Base-by-base conservation (phyloP, 2,113 vertebrate genomes). In the Vidua macroura region DNA sequence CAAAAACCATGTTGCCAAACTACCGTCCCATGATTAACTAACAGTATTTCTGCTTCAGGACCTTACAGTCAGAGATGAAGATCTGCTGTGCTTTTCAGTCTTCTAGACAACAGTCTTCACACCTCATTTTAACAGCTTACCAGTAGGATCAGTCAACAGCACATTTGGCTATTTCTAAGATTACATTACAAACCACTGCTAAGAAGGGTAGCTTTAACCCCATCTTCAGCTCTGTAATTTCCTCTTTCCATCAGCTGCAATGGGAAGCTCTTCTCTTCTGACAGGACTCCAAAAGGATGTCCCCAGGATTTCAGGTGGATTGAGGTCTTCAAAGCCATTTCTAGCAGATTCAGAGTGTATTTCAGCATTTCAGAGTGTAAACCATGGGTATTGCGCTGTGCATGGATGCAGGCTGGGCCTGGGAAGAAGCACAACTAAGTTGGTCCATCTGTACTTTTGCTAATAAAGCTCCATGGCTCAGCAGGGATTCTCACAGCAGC, bases 301-400 rank as follows among this genome's bases (percentile, higher is more conserved):
- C 15, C 44, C 30, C 51, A 52, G 53, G 31, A n/a, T 31, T 90
- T 41, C 30, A 35, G 66, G 79, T 25, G 7, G 5, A 72, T 17
- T 18, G 62, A 72, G 18, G 52, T 68, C 79, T 90, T 70, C 76
- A 56, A 69, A 86, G 24, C 31, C n/a, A 49, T 49, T 83, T 77
- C 80, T 23, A 49, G 51, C 17, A 53, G 39, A 80, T 85, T 48
- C 59, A 35, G 62, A 16, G 7, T 2, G 27, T 6, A 60, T 35
- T 35, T 35, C 35, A 35, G 41, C 22, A n/a, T 56, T 85, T 48
- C 59, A 35, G 62, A 16, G 7, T 2, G 27, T 6, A 60, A 86
- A 23, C 3, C 53, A 41, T 6, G 4, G 1, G 16, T 2, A 1
- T 1, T 52, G 59, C 30, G 68, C 55, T 43, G 76, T 43, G 41